Percentiles rank a stretch among this genome's conserved stretches.
These are phyloP conservation scores for Corbicula japonica DNA, from an alignment of 2,888 invertebrate species.

Conservation along the genomic window DNA sequence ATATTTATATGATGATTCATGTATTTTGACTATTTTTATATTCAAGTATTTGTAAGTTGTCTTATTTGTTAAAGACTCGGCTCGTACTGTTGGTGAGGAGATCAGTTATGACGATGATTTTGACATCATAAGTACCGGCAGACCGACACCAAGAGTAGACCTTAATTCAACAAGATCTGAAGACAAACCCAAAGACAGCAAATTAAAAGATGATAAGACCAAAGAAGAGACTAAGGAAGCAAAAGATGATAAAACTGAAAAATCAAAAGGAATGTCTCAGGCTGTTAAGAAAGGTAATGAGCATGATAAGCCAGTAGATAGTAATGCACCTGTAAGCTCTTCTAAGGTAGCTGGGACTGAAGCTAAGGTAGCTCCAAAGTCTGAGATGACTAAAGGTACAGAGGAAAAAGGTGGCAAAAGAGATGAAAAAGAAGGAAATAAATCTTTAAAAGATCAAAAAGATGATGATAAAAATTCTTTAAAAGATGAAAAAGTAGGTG, in stretches of 20 bases:
- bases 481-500: conserved; percentile 13
- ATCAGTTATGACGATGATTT: conserved; percentile 52
- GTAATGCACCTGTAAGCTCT: conserved; percentile 40
- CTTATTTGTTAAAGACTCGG: conserved; percentile 51
- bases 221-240: background rate
- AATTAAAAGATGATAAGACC: conserved; percentile 12
- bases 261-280: conserved; percentile 9
- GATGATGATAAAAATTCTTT: background rate
- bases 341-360: conserved; percentile 8
- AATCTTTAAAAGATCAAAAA: conserved; percentile 1
- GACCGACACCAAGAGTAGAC: conserved; percentile 54
- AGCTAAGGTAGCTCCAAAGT: background rate
- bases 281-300: conserved; percentile 42
- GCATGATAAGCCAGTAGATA: conserved; percentile 31
- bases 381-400: background rate
- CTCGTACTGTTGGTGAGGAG: conserved; percentile 56
- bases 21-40: background rate
- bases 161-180: conserved; percentile 17
- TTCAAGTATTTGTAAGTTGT: conserved; percentile 3
- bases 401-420: background rate
- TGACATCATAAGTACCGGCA: conserved; percentile 58
- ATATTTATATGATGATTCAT: background rate
- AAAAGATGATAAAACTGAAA: background rate
- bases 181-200: background rate
- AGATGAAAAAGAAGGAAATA: too few relatives aligned